Conservation (phyloP, 64 coral and sea anemone species). For the Platygyra sinensis region DNA sequence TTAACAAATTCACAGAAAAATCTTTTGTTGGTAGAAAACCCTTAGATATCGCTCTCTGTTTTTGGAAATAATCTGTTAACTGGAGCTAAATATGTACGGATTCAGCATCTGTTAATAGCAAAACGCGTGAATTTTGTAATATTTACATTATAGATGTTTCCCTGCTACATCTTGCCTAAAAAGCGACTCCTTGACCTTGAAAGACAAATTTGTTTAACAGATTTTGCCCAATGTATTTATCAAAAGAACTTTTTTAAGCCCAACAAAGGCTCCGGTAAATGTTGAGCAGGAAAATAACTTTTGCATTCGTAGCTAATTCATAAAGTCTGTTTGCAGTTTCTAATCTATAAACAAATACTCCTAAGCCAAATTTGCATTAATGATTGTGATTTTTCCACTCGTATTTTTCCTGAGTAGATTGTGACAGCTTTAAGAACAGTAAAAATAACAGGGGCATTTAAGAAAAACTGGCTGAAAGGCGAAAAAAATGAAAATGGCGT, state of each 20-base stretch:
- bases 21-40: neutral
- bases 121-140: conserved; percentile 24
- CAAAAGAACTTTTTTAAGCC: neutral
- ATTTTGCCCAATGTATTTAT: neutral
- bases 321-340: conserved; percentile 20
- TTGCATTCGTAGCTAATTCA: neutral
- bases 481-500: neutral
- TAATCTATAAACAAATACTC: conserved; percentile 57
- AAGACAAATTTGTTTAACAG: neutral
- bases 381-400: conserved; percentile 12
- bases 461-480: neutral
- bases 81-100: neutral
- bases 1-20: neutral
- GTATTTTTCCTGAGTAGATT: neutral
- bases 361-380: conserved; percentile 49
- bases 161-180: neutral
- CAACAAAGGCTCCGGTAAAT: neutral
- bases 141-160: conserved; percentile 2
- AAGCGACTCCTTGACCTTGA: neutral
- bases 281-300: neutral
- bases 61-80: conserved; percentile 7
- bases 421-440: conserved; percentile 17
- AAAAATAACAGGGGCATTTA: conserved; percentile 3
- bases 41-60: neutral
- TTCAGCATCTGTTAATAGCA: neutral